Percentiles rank a stretch among this genome's conserved stretches.
Conservation (phyloP, 2,113 vertebrate species). For the Geococcyx californianus region DNA sequence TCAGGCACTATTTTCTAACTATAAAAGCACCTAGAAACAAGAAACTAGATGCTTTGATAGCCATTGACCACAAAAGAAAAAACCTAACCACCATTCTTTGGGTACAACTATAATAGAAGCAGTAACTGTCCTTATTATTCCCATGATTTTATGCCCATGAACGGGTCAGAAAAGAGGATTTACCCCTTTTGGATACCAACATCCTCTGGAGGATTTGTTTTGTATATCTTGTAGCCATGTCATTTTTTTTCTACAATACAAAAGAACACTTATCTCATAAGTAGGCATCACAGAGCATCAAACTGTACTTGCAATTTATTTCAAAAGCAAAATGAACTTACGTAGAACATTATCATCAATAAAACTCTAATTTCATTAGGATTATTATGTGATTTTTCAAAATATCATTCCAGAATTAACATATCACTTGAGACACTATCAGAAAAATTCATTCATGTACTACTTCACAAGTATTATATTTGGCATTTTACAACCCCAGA, state of each 20-base stretch:
- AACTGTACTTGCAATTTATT: not conserved
- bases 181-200: not conserved
- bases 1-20: not conserved
- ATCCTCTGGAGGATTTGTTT: not conserved
- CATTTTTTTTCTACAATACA: not conserved
- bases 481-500: not conserved
- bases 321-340: not conserved
- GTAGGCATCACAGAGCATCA: not conserved
- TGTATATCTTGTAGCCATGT: not conserved
- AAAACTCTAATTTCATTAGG: not conserved
- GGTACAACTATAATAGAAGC: not conserved
- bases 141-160: not conserved
- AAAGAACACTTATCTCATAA: not conserved
- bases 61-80: not conserved
- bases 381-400: not conserved
- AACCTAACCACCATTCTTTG: not conserved
- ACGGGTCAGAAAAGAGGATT: not conserved
- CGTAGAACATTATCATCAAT: not conserved
- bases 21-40: not conserved
- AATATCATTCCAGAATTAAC: not conserved
- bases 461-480: not conserved
- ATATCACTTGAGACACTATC: not conserved
- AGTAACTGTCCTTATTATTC: not conserved
- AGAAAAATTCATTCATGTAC: not conserved
- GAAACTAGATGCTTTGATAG: not conserved